phyloP scores from a whole-genome alignment of 2,888 invertebrate species.

The Philopedon plagiatum region DNA sequence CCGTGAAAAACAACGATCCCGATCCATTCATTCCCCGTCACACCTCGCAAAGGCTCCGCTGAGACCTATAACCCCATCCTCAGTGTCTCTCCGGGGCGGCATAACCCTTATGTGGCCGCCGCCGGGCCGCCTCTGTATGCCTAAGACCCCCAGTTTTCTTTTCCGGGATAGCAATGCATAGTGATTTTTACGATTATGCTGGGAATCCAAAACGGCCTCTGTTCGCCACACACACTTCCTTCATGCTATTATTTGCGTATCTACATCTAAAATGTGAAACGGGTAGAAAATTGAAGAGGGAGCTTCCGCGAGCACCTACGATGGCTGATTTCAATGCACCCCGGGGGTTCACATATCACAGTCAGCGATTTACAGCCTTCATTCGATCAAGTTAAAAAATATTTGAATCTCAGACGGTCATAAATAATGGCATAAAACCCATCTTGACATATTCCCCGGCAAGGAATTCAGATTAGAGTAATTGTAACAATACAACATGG shows the following conservation, averaged over 20 bases:
- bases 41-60: slow-evolving; percentile 68
- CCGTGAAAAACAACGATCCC: slow-evolving; percentile 62
- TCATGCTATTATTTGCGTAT: slow-evolving; percentile 61
- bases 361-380: slow-evolving; percentile 51
- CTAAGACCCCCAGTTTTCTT: slow-evolving; percentile 37
- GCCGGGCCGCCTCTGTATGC: slow-evolving; percentile 40
- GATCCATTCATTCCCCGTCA: slow-evolving; percentile 66
- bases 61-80: slow-evolving; percentile 76
- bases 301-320: slow-evolving; percentile 47
- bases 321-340: slow-evolving; percentile 60
- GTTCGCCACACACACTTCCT: slow-evolving; percentile 53
- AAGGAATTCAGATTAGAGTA: slow-evolving; percentile 42
- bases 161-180: slow-evolving; percentile 66
- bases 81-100: slow-evolving; percentile 67
- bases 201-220: slow-evolving; percentile 61
- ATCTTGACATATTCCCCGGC: slow-evolving; percentile 51
- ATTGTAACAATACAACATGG: slow-evolving; percentile 54
- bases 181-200: slow-evolving; percentile 70
- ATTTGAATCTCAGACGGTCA: slow-evolving; percentile 59
- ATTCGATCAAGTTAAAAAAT: slow-evolving; percentile 55
- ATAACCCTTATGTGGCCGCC: slow-evolving; percentile 67
- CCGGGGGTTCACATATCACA: slow-evolving; percentile 61
- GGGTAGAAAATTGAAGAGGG: slow-evolving; percentile 62
- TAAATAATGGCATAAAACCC: slow-evolving; percentile 59
- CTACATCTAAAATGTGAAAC: slow-evolving; percentile 59